Evolutionary conservation across 1,140 invertebrate species (phyloP).

Genomic region (Diabrotica virgifera): DNA sequence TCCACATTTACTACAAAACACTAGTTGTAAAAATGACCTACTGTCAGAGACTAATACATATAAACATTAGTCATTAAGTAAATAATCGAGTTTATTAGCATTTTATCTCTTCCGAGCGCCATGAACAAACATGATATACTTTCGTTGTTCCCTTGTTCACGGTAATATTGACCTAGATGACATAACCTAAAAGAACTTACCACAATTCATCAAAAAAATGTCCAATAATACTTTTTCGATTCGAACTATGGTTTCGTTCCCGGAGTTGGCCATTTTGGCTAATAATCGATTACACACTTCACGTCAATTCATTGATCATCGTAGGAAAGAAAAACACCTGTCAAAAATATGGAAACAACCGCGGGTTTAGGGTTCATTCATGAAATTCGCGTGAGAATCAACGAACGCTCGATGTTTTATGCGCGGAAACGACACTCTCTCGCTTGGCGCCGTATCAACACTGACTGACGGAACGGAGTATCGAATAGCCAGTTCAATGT

Average conservation of each 20-base stretch:
- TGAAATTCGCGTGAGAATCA: neutral
- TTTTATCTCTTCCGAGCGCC: too few relatives aligned
- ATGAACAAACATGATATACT: neutral
- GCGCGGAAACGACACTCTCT: neutral
- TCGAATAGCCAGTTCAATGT: neutral
- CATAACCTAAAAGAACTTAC: conserved; percentile 13
- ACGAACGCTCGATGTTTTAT: neutral
- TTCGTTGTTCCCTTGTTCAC: neutral
- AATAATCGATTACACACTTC: neutral
- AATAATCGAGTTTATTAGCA: too few relatives aligned
- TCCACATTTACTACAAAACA: too few relatives aligned
- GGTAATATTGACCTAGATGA: conserved; percentile 11
- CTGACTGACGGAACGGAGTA: neutral
- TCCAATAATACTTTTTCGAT: conserved; percentile 9
- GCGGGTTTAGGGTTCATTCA: neutral
- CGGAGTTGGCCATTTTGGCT: neutral
- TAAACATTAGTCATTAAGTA: too few relatives aligned
- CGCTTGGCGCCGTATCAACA: neutral
- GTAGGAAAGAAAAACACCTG: neutral
- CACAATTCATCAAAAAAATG: conserved; percentile 10
- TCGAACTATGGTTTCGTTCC: neutral
- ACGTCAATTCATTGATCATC: neutral
- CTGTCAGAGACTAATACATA: too few relatives aligned
- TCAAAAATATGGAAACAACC: neutral
- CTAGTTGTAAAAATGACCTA: too few relatives aligned